phyloP scores from a whole-genome alignment of 2,888 invertebrate species.

The Drosophila merina region DNA sequence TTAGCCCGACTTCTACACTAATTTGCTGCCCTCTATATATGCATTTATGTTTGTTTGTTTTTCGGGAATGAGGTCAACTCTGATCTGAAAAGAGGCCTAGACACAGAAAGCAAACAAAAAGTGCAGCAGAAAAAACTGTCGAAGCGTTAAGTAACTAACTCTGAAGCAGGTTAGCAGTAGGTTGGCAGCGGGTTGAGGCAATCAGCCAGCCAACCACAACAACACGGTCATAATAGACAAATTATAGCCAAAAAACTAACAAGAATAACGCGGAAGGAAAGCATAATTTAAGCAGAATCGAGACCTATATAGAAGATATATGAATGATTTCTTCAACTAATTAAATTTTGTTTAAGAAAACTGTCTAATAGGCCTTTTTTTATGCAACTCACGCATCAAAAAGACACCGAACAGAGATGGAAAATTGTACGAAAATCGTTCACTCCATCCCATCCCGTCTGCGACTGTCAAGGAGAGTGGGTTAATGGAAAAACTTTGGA shows the following conservation, averaged over 20 bases:
- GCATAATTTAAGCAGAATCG: too few species aligned
- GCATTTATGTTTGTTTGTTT: not conserved
- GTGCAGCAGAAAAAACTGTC: slow-evolving; percentile 63
- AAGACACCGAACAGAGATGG: slow-evolving; percentile 49
- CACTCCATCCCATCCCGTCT: slow-evolving; percentile 46
- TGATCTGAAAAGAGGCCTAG: slow-evolving; percentile 48
- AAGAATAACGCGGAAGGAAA: too few species aligned
- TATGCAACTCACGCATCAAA: slow-evolving; percentile 68
- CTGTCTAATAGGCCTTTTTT: slow-evolving; percentile 42
- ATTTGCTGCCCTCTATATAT: slow-evolving; percentile 40
- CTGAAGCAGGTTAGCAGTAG: slow-evolving; percentile 44
- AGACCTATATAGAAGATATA: too few species aligned
- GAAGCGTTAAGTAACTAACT: slow-evolving; percentile 72
- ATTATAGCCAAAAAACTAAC: not conserved
- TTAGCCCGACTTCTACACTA: slow-evolving; percentile 63
- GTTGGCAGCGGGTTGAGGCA: slow-evolving; percentile 20
- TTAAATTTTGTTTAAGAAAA: too few species aligned
- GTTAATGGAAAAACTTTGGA: slow-evolving; percentile 46
- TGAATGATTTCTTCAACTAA: too few species aligned
- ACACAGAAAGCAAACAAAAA: slow-evolving; percentile 41
- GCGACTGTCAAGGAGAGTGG: slow-evolving; percentile 45
- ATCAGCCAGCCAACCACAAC: slow-evolving; percentile 56
- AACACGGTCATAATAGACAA: slow-evolving; percentile 35
- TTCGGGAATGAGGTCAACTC: slow-evolving; percentile 60
- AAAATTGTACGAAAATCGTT: slow-evolving; percentile 60